Conservation (phyloP, 2,113 vertebrate genomes). For the Vanacampus margaritifer region DNA sequence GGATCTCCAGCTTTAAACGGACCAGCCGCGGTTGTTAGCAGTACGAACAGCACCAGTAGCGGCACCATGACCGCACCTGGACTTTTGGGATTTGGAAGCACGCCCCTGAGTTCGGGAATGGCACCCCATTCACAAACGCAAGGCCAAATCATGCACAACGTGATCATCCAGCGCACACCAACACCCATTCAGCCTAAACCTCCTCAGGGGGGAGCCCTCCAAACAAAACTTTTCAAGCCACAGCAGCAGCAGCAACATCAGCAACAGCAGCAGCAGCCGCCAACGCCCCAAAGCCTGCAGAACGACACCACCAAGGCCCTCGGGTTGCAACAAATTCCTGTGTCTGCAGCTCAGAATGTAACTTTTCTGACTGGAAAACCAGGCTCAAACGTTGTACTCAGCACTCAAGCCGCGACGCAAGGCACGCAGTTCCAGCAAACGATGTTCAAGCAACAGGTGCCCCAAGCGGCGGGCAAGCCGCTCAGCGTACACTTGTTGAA, state of each 20-base stretch:
- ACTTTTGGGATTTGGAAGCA: slow-evolving; percentile 69
- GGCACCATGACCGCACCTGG: slow-evolving; percentile 66
- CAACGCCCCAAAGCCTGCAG: slow-evolving; percentile 77
- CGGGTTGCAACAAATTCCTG: slow-evolving; percentile 79
- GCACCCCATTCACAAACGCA: slow-evolving; percentile 64
- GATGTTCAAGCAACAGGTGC: slow-evolving; percentile 78
- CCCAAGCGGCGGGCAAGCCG: slow-evolving; percentile 80
- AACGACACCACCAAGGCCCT: slow-evolving; percentile 78
- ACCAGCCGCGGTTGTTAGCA: slow-evolving; percentile 68
- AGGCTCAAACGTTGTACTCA: slow-evolving; percentile 84
- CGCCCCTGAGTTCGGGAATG: slow-evolving; percentile 63
- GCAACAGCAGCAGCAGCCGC: slow-evolving; percentile 52
- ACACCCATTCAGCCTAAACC: slow-evolving; percentile 97
- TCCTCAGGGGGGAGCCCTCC: slow-evolving; percentile 78
- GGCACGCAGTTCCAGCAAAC: slow-evolving; percentile 77
- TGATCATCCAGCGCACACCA: slow-evolving; percentile 91
- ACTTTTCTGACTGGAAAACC: slow-evolving; percentile 87
- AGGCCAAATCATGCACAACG: slow-evolving; percentile 86
- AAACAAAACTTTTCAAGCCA: slow-evolving; percentile 84
- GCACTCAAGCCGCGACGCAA: slow-evolving; percentile 74
- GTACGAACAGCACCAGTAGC: slow-evolving; percentile 62
- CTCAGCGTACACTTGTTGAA: slow-evolving; percentile 92
- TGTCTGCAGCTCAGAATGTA: slow-evolving; percentile 82
- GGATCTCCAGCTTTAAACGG: slow-evolving; percentile 82
- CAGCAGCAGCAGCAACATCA: slow-evolving; percentile 55